Evolutionary conservation across 2,888 invertebrate species (phyloP).

Genomic region (Hydrotaea cyrtoneurina): DNA sequence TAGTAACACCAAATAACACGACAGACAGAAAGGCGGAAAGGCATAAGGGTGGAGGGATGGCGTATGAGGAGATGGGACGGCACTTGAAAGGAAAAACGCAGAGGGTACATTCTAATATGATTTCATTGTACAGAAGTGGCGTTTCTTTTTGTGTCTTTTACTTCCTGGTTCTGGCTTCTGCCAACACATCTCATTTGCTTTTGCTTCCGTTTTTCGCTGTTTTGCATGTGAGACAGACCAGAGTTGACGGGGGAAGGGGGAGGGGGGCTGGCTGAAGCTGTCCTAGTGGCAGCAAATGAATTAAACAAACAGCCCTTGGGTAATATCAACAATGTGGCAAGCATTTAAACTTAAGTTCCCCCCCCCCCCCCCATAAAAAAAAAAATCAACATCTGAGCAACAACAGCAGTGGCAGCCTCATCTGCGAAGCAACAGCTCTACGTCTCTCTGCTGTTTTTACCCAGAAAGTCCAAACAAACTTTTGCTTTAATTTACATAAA

Average conservation of each 20-base stretch:
- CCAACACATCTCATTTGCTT: slow-evolving; percentile 47
- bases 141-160: neutral
- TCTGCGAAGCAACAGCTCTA: slow-evolving; percentile 33
- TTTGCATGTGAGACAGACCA: neutral
- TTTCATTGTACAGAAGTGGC: too few species aligned
- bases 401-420: too few species aligned
- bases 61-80: neutral
- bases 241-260: neutral
- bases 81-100: neutral
- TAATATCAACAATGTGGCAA: slow-evolving; percentile 60
- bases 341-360: slow-evolving; percentile 46
- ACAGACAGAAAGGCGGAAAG: neutral
- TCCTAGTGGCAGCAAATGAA: slow-evolving; percentile 41
- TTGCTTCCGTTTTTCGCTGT: slow-evolving; percentile 38
- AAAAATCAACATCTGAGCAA: slow-evolving; percentile 1
- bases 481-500: slow-evolving; percentile 51
- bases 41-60: neutral
- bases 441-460: slow-evolving; percentile 60
- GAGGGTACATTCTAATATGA: too few species aligned
- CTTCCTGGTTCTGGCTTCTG: neutral
- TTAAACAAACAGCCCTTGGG: slow-evolving; percentile 69
- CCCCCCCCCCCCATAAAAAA: too few species aligned
- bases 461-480: slow-evolving; percentile 29
- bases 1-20: neutral
- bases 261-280: neutral